Evolutionary conservation across 2,888 invertebrate species (phyloP).

Genomic region (Zhuqinia jingwanae): DNA sequence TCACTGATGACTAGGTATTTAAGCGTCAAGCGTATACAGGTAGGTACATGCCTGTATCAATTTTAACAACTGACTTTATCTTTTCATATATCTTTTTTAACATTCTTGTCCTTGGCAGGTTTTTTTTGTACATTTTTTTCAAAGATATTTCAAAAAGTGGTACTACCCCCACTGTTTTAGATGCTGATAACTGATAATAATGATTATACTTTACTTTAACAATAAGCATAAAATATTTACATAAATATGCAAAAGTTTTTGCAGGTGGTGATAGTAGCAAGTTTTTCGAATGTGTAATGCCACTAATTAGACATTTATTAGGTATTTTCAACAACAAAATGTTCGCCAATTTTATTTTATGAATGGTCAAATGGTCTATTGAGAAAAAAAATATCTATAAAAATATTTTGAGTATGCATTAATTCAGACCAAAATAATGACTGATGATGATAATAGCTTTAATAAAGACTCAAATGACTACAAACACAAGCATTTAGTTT

Average conservation of each 20-base stretch:
- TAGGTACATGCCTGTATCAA: too few species aligned
- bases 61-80: too few species aligned
- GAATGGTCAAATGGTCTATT: not conserved
- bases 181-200: conserved; percentile 12
- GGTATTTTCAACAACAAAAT: not conserved
- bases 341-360: not conserved
- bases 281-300: conserved; percentile 28
- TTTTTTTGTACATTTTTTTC: not conserved
- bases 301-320: conserved; percentile 31
- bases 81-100: too few species aligned
- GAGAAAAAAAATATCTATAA: conserved; percentile 32
- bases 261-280: conserved; percentile 35
- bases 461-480: too few species aligned
- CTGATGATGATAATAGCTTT: not conserved
- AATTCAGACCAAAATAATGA: not conserved
- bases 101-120: too few species aligned
- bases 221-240: conserved; percentile 10
- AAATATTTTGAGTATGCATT: conserved; percentile 32
- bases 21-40: too few species aligned
- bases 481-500: too few species aligned
- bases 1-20: too few species aligned
- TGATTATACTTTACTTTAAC: not conserved
- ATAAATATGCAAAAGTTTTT: conserved; percentile 17
- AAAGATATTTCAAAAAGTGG: not conserved
- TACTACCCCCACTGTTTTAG: not conserved